These are phyloP conservation scores for Notocelia uddmanniana DNA, from an alignment of 2,888 invertebrate genomes.

Conservation along the genomic window DNA sequence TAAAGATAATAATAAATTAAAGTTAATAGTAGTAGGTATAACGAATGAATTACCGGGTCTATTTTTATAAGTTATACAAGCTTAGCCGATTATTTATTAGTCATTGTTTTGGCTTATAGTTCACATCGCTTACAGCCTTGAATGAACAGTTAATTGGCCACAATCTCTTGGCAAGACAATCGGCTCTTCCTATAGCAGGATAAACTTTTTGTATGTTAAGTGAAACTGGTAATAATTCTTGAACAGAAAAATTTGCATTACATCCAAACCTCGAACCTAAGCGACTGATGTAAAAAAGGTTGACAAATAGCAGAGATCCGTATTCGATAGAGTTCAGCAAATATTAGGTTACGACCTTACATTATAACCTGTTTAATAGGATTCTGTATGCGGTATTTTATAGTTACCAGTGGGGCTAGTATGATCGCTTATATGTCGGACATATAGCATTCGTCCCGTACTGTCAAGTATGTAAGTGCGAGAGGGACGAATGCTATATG, in stretches of 20 bases:
- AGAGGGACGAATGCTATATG: too few species aligned
- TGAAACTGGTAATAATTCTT: slow-evolving; percentile 48
- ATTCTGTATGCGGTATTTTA: too few species aligned
- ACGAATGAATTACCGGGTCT: not conserved
- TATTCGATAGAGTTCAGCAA: too few species aligned
- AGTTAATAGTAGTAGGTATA: not conserved
- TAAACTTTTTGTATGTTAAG: slow-evolving; percentile 43
- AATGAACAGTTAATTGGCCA: slow-evolving; percentile 50
- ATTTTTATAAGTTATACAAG: slow-evolving; percentile 20
- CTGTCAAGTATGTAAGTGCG: too few species aligned
- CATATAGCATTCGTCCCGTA: too few species aligned
- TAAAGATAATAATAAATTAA: not conserved
- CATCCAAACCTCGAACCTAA: too few species aligned
- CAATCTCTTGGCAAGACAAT: slow-evolving; percentile 60
- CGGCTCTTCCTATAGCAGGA: slow-evolving; percentile 51
- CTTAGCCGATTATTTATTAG: slow-evolving; percentile 53
- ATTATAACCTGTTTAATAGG: too few species aligned
- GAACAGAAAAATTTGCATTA: not conserved
- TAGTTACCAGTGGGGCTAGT: too few species aligned
- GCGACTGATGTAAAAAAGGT: not conserved
- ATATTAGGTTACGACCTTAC: too few species aligned
- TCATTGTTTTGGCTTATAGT: slow-evolving; percentile 68
- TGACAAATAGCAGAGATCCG: too few species aligned
- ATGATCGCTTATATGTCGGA: too few species aligned
- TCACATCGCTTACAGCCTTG: slow-evolving; percentile 72